A percentile compares a stretch with the other conserved stretches of the same genome.
Evolutionary conservation across 2,888 invertebrate species (phyloP).

Genomic region (Heliconius ethilla): DNA sequence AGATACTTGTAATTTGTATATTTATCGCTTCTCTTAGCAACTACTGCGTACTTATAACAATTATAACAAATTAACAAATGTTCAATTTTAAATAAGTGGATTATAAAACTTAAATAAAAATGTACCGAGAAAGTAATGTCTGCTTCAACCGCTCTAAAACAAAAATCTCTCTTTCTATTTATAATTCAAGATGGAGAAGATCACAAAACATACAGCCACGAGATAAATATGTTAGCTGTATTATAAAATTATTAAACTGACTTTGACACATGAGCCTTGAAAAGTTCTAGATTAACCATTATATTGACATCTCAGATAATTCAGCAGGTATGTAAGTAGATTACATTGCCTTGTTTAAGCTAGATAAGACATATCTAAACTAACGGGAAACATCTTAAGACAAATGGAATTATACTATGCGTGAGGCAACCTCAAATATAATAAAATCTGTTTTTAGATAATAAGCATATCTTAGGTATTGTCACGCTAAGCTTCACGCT

Average conservation of each 20-base stretch:
- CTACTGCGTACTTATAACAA: too few relatives aligned
- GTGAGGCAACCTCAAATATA: background rate
- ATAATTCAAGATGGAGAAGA: background rate
- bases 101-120: background rate
- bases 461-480: background rate
- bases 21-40: background rate
- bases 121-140: background rate
- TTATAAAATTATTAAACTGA: background rate
- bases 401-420: background rate
- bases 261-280: constrained; percentile 4
- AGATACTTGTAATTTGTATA: background rate
- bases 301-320: constrained; percentile 14
- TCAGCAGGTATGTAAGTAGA: constrained; percentile 3
- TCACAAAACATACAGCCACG: background rate
- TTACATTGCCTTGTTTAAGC: background rate
- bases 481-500: background rate
- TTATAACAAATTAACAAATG: too few relatives aligned
- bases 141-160: background rate
- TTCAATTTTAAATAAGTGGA: background rate
- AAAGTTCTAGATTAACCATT: constrained; percentile 18
- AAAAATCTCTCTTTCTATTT: background rate
- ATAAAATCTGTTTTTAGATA: constrained; percentile 12
- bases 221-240: background rate
- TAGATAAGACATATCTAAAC: constrained; percentile 9
- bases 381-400: constrained; percentile 3